Evolutionary conservation across 2,113 vertebrate species (phyloP), one percentile per base, ranked within the genome.

Genomic region (Crotalus helleri): DNA sequence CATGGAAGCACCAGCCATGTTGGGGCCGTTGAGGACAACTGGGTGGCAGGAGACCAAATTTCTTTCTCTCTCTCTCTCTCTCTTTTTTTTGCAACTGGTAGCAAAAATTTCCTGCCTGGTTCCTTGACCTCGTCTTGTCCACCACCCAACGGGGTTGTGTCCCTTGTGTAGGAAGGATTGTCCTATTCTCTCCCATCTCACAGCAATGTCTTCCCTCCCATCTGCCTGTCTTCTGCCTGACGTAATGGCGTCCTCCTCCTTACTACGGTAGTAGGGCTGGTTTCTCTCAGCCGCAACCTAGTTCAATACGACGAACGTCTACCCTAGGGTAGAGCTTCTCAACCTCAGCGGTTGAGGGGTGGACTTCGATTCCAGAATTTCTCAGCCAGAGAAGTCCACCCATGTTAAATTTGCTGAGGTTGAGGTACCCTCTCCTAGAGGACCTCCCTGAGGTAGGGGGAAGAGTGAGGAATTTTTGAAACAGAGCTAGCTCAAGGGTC

Each of bases 151-250:
- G 13, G n/a, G 69, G n/a, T 17, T 17, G 69, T 19, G 15, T 74
- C 69, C n/a, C 69, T 74, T 74, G n/a, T 6, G n/a, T 17, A 17
- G 39, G 6, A 8, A 39, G 69, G n/a, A 15, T 74, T 74, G 69
- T 39, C 5, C 15, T 33, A n/a, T 69, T 15, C 13, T 69, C 26
- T 39, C n/a, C 1, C 69, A 19, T 39, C 15, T 74, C 5, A 3
- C n/a, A 17, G n/a, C n/a, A 19, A 39, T 3, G 15, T 39, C n/a
- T 39, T 1, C 61, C 69, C 1, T 2, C 15, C n/a, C 6, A 0
- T 8, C n/a, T 51, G 49, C 8, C 49, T 1, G 7, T 33, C n/a
- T 33, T n/a, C 69, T 74, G n/a, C n/a, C 69, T 15, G n/a, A 74
- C n/a, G 17, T 19, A 33, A 7, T 19, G 13, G 13, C 69, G 1